Base-by-base conservation (phyloP, 2,888 invertebrate genomes). In the Drosophila mayaguana region DNA sequence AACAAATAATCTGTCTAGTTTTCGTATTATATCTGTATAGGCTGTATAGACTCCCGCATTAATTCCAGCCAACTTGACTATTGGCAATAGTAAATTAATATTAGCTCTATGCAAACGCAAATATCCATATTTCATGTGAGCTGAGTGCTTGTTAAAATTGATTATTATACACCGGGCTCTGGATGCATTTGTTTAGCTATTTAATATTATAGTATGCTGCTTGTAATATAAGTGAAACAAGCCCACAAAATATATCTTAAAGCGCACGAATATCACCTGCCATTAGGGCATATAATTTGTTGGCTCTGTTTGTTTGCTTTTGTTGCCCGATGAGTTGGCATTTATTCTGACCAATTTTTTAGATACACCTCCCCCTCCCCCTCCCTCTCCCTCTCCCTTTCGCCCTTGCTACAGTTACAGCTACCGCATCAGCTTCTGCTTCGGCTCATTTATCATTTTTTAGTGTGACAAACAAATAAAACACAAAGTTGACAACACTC, bases 401-500 rank as follows among this genome's bases (percentile, higher is more conserved):
- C n/a, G n/a, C n/a, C n/a, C 43, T 43, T 2, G 36, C 36, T 14
- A 14, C 14, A 14, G 36, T 14, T 36, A 6, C 14, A 14, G 36
- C 43, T 11, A 0, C 38, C 7, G 54, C 61, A 32, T 6, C 18
- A 9, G 48, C 62, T 46, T 32, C 51, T 32, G 25, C 71, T 45
- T 32, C 36, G 25, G 38, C 77, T 87, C 84, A 89, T 85, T 89
- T 89, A 83, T 85, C 88, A 85, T 89, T 75, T 85, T 77, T 73
- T 40, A 62, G 73, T 72, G 72, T 67, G 71, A 68, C 83, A 71
- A 69, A 75, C 74, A 69, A 82, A 77, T 75, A 80, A 80, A 82
- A 68, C 64, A 68, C 66, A 71, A 80, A 74, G 74, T 77, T 68
- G 74, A 76, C 77, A 83, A 75, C 79, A 68, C 84, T 83, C 72